phyloP scores from a whole-genome alignment of 30 jellyfish, hydroid and myxozoan genomes.

The Hydractinia echinata region DNA sequence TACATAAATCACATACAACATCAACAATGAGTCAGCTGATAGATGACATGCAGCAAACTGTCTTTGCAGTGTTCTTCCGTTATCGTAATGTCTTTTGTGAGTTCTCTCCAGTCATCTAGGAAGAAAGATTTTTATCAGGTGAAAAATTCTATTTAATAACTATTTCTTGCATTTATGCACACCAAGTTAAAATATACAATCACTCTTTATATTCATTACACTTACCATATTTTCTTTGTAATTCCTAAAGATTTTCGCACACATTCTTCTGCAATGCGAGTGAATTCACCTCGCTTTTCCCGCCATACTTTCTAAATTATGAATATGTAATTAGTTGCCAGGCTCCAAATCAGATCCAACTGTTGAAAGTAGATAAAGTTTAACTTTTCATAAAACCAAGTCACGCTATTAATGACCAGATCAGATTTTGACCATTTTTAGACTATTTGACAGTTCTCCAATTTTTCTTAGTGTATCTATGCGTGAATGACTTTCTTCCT shows the following conservation, averaged over 20 bases:
- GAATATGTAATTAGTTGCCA: not conserved
- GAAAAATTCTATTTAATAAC: too few relatives aligned
- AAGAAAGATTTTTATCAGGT: too few relatives aligned
- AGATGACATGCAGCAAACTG: too few relatives aligned
- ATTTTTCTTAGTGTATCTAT: not conserved
- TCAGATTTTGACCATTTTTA: not conserved
- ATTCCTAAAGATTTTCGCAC: conserved; percentile 82
- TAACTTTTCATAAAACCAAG: not conserved
- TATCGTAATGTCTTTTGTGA: too few relatives aligned
- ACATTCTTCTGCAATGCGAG: conserved; percentile 67
- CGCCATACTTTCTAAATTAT: conserved; percentile 76
- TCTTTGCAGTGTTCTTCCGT: too few relatives aligned
- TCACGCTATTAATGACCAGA: not conserved
- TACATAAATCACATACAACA: too few relatives aligned
- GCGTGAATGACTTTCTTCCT: not conserved
- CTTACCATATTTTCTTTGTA: not conserved
- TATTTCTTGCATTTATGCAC: too few relatives aligned
- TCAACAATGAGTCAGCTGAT: too few relatives aligned
- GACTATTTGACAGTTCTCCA: not conserved
- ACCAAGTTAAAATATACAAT: too few relatives aligned
- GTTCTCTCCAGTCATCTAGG: too few relatives aligned
- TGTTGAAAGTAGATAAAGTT: not conserved
- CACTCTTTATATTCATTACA: too few relatives aligned
- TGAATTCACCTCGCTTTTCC: conserved; percentile 61
- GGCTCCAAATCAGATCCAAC: not conserved